A percentile compares a stretch with the other conserved stretches of the same genome.
phyloP scores from a whole-genome alignment of 2,113 vertebrate genomes.

The Azemiops feae region DNA sequence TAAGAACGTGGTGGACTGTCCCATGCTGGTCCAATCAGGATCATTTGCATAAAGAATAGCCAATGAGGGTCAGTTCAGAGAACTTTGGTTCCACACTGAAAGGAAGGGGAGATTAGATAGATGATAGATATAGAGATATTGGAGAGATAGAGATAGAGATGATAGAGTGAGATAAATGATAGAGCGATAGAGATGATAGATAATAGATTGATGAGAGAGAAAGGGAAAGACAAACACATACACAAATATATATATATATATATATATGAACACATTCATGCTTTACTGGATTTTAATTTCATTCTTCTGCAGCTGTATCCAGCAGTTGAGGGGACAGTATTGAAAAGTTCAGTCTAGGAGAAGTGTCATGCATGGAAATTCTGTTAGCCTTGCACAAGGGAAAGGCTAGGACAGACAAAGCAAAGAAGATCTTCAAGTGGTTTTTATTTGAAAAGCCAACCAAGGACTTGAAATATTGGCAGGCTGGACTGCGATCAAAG shows the following conservation, averaged over 20 bases:
- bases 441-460: slow-evolving; percentile 32
- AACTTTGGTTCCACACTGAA: not conserved
- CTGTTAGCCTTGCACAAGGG: not conserved
- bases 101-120: not conserved
- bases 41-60: not conserved
- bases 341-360: not conserved
- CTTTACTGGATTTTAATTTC: not conserved
- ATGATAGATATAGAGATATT: not conserved
- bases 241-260: not conserved
- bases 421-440: slow-evolving; percentile 34
- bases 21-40: not conserved
- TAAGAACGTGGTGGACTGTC: not conserved
- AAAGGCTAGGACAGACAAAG: not conserved
- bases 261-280: not conserved
- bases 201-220: not conserved
- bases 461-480: slow-evolving; percentile 33
- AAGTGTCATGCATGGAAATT: not conserved
- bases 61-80: not conserved
- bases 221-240: too few relatives aligned
- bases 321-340: not conserved
- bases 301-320: not conserved
- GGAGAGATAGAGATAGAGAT: not conserved
- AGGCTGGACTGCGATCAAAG: slow-evolving; percentile 64
- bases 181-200: not conserved
- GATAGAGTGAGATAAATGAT: not conserved